These are phyloP conservation scores for Symphodus melops DNA, from an alignment of 2,113 vertebrate genomes.

Conservation along the genomic window DNA sequence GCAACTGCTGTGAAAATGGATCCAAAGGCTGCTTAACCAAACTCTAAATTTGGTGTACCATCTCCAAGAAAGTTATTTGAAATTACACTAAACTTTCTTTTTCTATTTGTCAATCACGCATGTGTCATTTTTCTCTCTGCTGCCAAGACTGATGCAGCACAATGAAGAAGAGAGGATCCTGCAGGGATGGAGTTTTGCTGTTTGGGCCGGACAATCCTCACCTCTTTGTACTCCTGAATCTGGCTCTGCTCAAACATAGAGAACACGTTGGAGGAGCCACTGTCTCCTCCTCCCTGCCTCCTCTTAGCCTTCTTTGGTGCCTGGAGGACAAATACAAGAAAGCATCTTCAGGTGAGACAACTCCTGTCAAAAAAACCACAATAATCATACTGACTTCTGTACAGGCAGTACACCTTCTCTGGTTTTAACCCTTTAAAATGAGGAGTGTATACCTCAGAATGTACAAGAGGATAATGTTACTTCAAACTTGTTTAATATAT, in stretches of 20 bases:
- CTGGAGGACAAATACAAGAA: constrained; percentile 70
- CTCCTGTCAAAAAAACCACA: not conserved
- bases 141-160: not conserved
- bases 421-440: not conserved
- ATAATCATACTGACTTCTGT: not conserved
- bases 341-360: not conserved
- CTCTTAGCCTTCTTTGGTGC: constrained; percentile 94
- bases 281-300: constrained; percentile 84
- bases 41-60: constrained; percentile 30
- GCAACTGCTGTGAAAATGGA: constrained; percentile 63
- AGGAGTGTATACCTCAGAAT: not conserved
- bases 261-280: constrained; percentile 92
- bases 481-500: not conserved
- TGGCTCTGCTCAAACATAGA: constrained; percentile 97
- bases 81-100: not conserved
- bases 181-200: not conserved
- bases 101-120: not conserved
- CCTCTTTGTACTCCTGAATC: constrained; percentile 97
- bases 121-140: not conserved
- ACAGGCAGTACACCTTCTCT: not conserved
- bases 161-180: not conserved
- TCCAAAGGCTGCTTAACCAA: constrained; percentile 6
- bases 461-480: not conserved
- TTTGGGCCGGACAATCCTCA: constrained; percentile 58
- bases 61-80: not conserved